Evolutionary conservation across 2,797 vertebrate species (phyloP), one percentile per base, ranked within the genome.

Genomic region (Esox masquinongy): DNA sequence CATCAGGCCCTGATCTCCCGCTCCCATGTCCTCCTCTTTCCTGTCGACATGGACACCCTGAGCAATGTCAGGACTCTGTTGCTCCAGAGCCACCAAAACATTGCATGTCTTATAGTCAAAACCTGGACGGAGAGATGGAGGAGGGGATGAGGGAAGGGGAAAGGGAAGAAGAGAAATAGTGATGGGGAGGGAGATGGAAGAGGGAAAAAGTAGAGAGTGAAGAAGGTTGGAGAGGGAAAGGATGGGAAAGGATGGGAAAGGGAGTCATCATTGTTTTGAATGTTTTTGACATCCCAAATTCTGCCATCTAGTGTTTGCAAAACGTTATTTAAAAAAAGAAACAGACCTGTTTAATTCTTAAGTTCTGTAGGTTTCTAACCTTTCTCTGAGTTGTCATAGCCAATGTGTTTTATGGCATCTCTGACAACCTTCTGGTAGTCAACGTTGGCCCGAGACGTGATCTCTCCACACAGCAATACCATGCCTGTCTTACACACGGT

Each of bases 41-140:
- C 96, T 94, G 90, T 99, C 96, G 24, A 98, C 76, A 53, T 99
- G 97, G 83, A 99, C 97, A 1, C 97, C 96, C 84, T 99, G 98
- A 78, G 98, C 98, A 68, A 99, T 99, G 89, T 99, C 98, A 0
- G 96, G 96, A 80, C 98, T 99, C 86, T 99, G 98, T 82, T 99
- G 97, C 87, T 99, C 98, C 90, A 99, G 82, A 75, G 98, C 98
- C 88, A 99, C 98, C 81, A 99, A 92, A 80, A 99, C 97, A 1
- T 99, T 99, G 77, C 98, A 99, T 3, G 98, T 99, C 92, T 99
- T 99, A 80, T 98, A 99, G 92, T 99, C 98, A 31, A 99, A 99
- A 77, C 98, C 98, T 99, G n/a, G 34, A 69, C 34, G 43, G 39
- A 26, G 61, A 26, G 64, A 16, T 12, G 31, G 26, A 4, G 31